These are phyloP conservation scores for Caenorhabditis sinica DNA, from an alignment of 2,888 invertebrate species.

Conservation along the genomic window DNA sequence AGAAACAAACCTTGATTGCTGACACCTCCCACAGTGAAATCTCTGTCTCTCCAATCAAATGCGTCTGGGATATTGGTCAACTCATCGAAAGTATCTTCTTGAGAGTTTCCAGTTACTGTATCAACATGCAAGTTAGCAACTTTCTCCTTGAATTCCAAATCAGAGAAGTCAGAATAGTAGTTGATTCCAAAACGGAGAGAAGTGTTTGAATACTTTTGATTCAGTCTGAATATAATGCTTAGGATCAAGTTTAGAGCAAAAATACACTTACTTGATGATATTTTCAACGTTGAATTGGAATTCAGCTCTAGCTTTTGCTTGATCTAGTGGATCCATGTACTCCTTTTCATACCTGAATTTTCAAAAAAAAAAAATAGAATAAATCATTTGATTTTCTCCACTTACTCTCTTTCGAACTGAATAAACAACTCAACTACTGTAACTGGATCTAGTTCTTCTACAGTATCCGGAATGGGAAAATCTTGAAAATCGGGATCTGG, in stretches of 20 bases:
- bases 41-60: slow-evolving; percentile 40
- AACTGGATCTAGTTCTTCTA: slow-evolving; percentile 27
- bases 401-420: slow-evolving; percentile 42
- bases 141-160: slow-evolving; percentile 41
- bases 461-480: slow-evolving; percentile 38
- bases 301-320: slow-evolving; percentile 28
- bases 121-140: slow-evolving; percentile 38
- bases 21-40: slow-evolving; percentile 16
- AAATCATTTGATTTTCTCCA: background rate
- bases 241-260: no score
- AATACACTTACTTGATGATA: slow-evolving; percentile 37
- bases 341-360: slow-evolving; percentile 32
- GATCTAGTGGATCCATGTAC: slow-evolving; percentile 32
- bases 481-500: slow-evolving; percentile 24
- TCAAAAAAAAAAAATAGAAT: slow-evolving; percentile 5
- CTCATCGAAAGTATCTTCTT: background rate
- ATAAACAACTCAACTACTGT: slow-evolving; percentile 33
- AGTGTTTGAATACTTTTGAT: slow-evolving; percentile 23
- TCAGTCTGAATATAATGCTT: slow-evolving; percentile 37
- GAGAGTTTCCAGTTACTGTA: background rate
- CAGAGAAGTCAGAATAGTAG: slow-evolving; percentile 37
- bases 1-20: slow-evolving; percentile 35
- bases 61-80: background rate
- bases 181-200: slow-evolving; percentile 36
- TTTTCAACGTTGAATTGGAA: slow-evolving; percentile 29